phyloP scores from a whole-genome alignment of 1,140 invertebrate genomes.

The Drosophila arawakana region DNA sequence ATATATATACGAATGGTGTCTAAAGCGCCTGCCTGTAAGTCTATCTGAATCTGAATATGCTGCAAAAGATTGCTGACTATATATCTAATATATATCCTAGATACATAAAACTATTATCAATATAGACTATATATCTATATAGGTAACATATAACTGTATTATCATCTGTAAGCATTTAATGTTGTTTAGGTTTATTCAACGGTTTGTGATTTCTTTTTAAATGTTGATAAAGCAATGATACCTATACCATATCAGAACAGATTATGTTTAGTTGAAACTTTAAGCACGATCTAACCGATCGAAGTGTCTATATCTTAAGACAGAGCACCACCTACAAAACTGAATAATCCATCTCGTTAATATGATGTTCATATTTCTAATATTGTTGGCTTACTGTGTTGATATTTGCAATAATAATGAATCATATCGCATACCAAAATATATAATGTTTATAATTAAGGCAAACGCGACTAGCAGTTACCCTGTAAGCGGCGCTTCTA shows the following conservation, averaged over 20 bases:
- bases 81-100: conserved; percentile 36
- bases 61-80: conserved; percentile 67
- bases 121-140: conserved; percentile 6
- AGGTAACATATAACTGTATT: conserved; percentile 13
- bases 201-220: conserved; percentile 22
- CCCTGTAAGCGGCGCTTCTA: conserved; percentile 10
- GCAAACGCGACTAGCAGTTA: conserved; percentile 11
- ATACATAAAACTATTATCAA: conserved; percentile 30
- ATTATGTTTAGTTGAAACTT: conserved; percentile 3
- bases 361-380: conserved; percentile 40
- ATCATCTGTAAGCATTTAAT: conserved; percentile 30
- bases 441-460: conserved; percentile 22
- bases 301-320: conserved; percentile 3
- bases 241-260: conserved; percentile 24
- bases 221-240: conserved; percentile 32
- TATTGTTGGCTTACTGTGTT: conserved; percentile 68
- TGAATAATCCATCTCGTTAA: conserved; percentile 40
- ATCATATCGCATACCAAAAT: conserved; percentile 24
- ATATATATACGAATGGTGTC: neutral
- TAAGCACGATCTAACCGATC: neutral
- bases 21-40: neutral
- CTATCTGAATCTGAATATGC: neutral
- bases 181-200: conserved; percentile 9
- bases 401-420: conserved; percentile 17
- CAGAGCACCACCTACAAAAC: conserved; percentile 59